Conservation (phyloP, 2,113 vertebrate species). For the Syngnathoides biaculeatus region DNA sequence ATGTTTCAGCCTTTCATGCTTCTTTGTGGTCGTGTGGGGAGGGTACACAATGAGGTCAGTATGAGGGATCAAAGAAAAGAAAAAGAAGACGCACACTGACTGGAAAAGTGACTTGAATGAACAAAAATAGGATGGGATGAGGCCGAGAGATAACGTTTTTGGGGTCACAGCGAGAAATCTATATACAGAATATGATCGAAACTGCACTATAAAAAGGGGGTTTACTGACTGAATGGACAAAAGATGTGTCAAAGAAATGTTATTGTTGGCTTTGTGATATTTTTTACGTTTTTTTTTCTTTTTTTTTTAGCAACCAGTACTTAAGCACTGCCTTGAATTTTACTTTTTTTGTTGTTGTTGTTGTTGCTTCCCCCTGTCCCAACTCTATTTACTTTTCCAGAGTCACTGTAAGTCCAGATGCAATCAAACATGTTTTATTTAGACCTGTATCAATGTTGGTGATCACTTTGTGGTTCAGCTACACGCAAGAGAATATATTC, state of each 20-base stretch:
- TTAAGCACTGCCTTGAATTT: constrained; percentile 79
- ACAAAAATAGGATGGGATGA: constrained; percentile 49
- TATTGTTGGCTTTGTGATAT: constrained; percentile 76
- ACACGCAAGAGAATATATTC: constrained; percentile 69
- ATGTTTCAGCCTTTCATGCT: constrained; percentile 74
- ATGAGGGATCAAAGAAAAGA: constrained; percentile 66
- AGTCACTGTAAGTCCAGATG: constrained; percentile 77
- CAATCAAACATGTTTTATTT: constrained; percentile 69
- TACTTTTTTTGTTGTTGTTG: constrained; percentile 54
- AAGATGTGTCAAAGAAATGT: constrained; percentile 70
- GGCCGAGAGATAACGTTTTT: constrained; percentile 52
- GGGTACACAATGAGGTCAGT: constrained; percentile 69
- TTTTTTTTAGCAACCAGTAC: constrained; percentile 78
- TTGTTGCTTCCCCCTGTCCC: neutral
- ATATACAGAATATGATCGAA: constrained; percentile 69
- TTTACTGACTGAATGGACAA: constrained; percentile 72
- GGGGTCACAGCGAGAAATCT: constrained; percentile 63
- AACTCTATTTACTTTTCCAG: constrained; percentile 71
- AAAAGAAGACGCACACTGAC: constrained; percentile 68
- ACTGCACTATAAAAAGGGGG: constrained; percentile 74
- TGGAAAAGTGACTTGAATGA: constrained; percentile 75
- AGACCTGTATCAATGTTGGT: constrained; percentile 69
- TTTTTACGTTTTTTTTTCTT: constrained; percentile 71
- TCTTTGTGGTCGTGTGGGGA: constrained; percentile 71
- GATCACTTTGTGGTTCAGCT: constrained; percentile 69